A percentile compares a stretch with the other conserved stretches of the same genome.
These are phyloP conservation scores for Phalacrocorax aristotelis DNA, from an alignment of 2,113 vertebrate species.

Conservation along the genomic window DNA sequence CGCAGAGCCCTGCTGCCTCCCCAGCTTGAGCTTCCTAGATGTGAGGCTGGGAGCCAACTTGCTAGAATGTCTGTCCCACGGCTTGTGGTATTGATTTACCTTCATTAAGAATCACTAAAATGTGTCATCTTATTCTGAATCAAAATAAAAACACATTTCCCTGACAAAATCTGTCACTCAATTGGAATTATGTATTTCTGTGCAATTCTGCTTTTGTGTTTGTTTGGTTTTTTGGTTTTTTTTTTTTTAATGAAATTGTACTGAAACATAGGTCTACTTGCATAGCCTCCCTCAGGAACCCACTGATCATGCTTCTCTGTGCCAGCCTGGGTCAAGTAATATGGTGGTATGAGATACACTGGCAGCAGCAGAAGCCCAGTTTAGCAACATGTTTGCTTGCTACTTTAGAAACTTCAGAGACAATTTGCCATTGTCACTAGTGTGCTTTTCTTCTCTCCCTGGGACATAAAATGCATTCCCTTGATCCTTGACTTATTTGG, in stretches of 20 bases:
- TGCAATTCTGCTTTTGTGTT: background rate
- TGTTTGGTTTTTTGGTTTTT: background rate
- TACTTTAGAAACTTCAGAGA: background rate
- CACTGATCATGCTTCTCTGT: background rate
- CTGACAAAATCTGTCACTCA: background rate
- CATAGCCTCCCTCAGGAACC: background rate
- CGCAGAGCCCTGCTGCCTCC: background rate
- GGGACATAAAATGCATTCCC: background rate
- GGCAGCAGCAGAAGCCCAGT: background rate
- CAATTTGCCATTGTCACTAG: background rate
- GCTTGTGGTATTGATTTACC: background rate
- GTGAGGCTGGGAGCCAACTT: background rate
- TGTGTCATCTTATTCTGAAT: background rate
- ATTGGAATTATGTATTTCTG: background rate
- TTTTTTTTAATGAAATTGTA: background rate
- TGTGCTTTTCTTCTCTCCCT: background rate
- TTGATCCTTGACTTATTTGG: background rate
- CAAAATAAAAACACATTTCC: background rate
- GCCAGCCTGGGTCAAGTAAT: background rate
- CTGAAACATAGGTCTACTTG: background rate
- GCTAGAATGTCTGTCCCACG: background rate
- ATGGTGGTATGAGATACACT: background rate
- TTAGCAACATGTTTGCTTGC: background rate
- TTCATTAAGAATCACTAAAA: background rate
- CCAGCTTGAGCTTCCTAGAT: background rate